phyloP scores from a whole-genome alignment of 2,113 vertebrate species.

The Capreolus pygargus region DNA sequence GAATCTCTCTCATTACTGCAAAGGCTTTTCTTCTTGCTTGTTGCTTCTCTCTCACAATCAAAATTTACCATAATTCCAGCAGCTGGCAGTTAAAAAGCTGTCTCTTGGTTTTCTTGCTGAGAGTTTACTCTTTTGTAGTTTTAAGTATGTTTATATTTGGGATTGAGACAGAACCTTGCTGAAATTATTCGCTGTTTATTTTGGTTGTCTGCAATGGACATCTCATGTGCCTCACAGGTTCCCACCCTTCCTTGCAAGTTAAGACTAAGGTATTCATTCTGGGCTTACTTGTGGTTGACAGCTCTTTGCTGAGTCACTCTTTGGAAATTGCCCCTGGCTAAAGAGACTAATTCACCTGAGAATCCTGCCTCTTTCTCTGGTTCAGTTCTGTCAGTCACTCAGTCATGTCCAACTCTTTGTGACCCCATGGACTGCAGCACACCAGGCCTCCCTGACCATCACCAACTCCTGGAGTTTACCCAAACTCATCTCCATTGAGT shows the following conservation, averaged over 20 bases:
- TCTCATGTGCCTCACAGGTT: not conserved
- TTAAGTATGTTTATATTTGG: not conserved
- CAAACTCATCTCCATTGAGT: not conserved
- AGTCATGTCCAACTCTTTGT: not conserved
- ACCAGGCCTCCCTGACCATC: not conserved
- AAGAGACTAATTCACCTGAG: not conserved
- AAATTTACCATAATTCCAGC: not conserved
- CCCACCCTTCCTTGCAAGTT: not conserved
- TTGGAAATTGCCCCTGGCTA: not conserved
- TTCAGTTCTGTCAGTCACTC: not conserved
- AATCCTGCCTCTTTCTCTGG: not conserved
- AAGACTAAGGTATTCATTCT: not conserved
- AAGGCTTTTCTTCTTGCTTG: not conserved
- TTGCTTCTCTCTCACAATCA: not conserved
- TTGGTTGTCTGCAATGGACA: not conserved
- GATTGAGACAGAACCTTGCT: not conserved
- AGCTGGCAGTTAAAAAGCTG: not conserved
- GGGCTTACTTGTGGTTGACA: not conserved
- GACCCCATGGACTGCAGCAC: not conserved
- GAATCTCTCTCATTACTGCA: not conserved
- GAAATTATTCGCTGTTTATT: not conserved
- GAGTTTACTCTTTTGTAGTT: conserved; percentile 8
- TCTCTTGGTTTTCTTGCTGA: not conserved
- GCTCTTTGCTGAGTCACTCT: not conserved
- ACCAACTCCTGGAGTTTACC: not conserved